Percentiles rank a stretch among this genome's conserved stretches.
phyloP scores from a whole-genome alignment of 2,797 vertebrate species.

The Amphiprion clarkii region DNA sequence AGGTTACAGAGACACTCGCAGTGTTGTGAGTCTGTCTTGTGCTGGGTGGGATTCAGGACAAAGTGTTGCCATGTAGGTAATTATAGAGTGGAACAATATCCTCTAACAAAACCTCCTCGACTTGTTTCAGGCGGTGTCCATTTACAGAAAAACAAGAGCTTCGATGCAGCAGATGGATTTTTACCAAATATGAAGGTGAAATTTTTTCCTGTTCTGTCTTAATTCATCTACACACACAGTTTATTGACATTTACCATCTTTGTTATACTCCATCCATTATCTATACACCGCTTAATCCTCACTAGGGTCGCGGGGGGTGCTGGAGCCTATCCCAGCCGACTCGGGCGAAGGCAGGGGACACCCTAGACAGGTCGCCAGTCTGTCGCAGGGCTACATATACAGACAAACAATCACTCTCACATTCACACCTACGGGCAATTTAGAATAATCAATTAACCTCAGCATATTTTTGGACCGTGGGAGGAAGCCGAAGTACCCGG shows the following conservation, averaged over 20 bases:
- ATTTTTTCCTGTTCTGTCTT: not conserved
- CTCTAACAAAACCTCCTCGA: conserved; percentile 29
- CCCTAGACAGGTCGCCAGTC: no score
- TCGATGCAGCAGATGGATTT: conserved; percentile 44
- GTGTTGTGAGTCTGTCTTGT: not conserved
- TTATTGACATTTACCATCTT: not conserved
- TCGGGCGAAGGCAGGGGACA: no score
- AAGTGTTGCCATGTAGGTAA: conserved; percentile 20
- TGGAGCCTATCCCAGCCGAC: no score
- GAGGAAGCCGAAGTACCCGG: no score
- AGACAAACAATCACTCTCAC: no score
- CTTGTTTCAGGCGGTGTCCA: conserved; percentile 70
- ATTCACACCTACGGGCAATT: no score
- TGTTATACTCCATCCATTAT: no score
- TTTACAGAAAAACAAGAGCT: conserved; percentile 57
- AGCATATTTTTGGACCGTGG: no score
- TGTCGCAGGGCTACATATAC: no score
- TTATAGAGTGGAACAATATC: conserved; percentile 27
- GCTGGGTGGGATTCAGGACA: not conserved
- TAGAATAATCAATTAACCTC: no score
- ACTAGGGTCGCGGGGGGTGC: no score
- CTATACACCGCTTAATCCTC: no score
- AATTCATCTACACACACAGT: not conserved
- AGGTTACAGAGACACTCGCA: not conserved
- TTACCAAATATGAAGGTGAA: conserved; percentile 49